Base-by-base conservation (phyloP, 2,797 vertebrate genomes). In the Ctenopoma multispine region DNA sequence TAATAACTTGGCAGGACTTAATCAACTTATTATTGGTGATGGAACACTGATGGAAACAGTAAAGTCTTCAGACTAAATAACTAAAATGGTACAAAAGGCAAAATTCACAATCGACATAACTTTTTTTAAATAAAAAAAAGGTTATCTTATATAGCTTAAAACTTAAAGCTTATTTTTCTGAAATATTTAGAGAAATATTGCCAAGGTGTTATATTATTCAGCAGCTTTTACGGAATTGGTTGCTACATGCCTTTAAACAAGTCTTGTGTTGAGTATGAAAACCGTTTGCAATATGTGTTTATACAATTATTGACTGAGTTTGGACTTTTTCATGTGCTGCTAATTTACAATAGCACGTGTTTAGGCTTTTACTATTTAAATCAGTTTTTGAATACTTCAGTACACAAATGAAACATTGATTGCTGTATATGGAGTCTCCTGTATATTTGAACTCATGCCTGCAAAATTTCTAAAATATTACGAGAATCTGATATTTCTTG, bases 141-240 rank as follows among this genome's bases (percentile, higher is more conserved):
- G n/a, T 24, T 24, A 24, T 24, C 2, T 24, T 24, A 24, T 4
- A 2, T 24, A 2, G 24, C 24, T 24, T 24, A n/a, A 49, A 54
- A 5, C 0, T n/a, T n/a, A n/a, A n/a, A n/a, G n/a, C 13, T 18
- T 14, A 13, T 5, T 31, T 4, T 31, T 43, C 49, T 21, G 29
- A 55, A 13, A 8, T 2, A 50, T 63, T 41, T 11, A 11, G 2
- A 40, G 47, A 14, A 48, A 48, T 0, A 11, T 27, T 59, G 50
- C 38, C 48, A 60, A 58, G n/a, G 4, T 63, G 48, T 69, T 57
- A 36, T 27, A 71, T 74, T 40, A 59, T 80, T 74, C 46, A 71
- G 14, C 55, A 69, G 69, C 79, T 75, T 46, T 69, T 71, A 60
- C 47, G 80, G 18, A 38, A 15, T 62, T 40, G 17, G 40, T 69